These are phyloP conservation scores for Neocrepidodera transversa DNA, from an alignment of 2,888 invertebrate species.

Conservation along the genomic window DNA sequence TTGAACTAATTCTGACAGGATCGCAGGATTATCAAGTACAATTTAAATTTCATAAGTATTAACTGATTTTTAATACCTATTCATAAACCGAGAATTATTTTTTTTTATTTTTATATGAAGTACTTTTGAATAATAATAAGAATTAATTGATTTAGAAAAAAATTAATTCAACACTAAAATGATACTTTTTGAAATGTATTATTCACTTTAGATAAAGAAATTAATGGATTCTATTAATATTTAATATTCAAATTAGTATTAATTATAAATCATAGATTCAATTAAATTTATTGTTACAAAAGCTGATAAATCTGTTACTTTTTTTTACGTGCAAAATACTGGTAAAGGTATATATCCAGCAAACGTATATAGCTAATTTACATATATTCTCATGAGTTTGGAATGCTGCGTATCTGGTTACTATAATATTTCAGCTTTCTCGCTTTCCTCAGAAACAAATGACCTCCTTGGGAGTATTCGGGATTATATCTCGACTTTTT, in stretches of 20 bases:
- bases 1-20: constrained; percentile 1
- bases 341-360: constrained; percentile 21
- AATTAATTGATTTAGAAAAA: too few species aligned
- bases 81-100: too few species aligned
- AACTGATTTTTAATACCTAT: constrained; percentile 6
- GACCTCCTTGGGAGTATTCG: constrained; percentile 13
- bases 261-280: too few species aligned
- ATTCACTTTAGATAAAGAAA: too few species aligned
- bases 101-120: too few species aligned
- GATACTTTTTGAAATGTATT: too few species aligned
- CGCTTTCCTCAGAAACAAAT: constrained; percentile 23
- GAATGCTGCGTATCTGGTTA: constrained; percentile 27
- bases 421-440: constrained; percentile 30
- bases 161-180: too few species aligned
- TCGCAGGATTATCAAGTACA: constrained; percentile 3
- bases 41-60: background rate
- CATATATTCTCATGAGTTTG: constrained; percentile 25
- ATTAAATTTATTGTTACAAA: too few species aligned
- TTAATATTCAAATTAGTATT: too few species aligned
- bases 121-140: too few species aligned
- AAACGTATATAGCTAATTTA: constrained; percentile 24
- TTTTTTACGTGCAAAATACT: background rate
- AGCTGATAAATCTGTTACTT: too few species aligned
- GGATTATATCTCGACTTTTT: constrained; percentile 24
- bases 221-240: too few species aligned